phyloP scores from a whole-genome alignment of 2,888 invertebrate genomes.

The Heliconius erato region DNA sequence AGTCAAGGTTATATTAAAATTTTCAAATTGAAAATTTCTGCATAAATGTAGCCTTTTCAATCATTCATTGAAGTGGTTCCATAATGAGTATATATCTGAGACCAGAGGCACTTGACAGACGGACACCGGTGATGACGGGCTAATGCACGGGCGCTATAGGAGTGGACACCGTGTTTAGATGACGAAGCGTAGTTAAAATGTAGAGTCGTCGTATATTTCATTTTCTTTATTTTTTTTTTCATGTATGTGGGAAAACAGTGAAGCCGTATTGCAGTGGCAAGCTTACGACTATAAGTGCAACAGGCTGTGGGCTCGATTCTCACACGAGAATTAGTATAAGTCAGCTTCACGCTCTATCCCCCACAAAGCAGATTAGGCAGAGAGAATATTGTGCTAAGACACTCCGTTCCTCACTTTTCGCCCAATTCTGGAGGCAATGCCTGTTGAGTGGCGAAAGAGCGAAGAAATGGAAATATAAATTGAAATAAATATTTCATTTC shows the following conservation, averaged over 20 bases:
- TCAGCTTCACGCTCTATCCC: no score
- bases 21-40: neutral
- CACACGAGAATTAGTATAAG: no score
- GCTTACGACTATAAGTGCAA: no score
- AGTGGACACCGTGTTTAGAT: conserved; percentile 63
- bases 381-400: no score
- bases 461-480: no score
- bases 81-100: conserved; percentile 46
- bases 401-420: no score
- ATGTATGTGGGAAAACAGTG: neutral
- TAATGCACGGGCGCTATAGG: conserved; percentile 64
- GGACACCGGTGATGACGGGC: conserved; percentile 59
- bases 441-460: no score
- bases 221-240: neutral
- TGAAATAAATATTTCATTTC: no score
- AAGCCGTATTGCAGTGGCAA: no score
- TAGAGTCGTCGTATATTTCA: neutral
- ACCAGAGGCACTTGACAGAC: conserved; percentile 40
- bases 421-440: no score
- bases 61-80: conserved; percentile 33
- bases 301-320: no score
- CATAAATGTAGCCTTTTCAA: conserved; percentile 12
- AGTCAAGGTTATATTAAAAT: neutral
- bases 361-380: no score
- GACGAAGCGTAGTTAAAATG: neutral